Evolutionary conservation across 1,140 invertebrate genomes (phyloP), one percentile per base, ranked within the genome.

Genomic region (Littorina saxatilis): DNA sequence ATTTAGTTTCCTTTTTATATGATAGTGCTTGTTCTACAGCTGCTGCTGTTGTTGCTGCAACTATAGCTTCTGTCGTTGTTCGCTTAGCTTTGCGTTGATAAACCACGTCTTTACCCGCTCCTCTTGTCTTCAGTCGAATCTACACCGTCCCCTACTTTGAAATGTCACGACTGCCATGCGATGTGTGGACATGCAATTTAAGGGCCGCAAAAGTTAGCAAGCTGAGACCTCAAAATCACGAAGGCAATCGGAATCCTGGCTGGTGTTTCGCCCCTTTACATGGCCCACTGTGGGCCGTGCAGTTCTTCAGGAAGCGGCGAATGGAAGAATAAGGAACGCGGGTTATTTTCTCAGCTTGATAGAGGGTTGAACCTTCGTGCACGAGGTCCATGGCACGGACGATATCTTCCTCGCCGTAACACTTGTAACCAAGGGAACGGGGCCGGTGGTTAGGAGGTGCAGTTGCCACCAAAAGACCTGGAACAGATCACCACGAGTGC

Each of bases 261-360:
- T 35, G 32, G 23, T 39, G 39, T 27, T 68, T 68, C 7, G 66
- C 66, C 32, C 66, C 66, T 39, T 68, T 68, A 40, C 66, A 68
- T 3, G 66, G 66, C 5, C 66, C 66, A 15, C 2, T 32, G 35
- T 68, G 66, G 39, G 66, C 66, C 23, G 23, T 13, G 35, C 66
- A 68, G 17, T 39, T 68, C 13, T 13, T 23, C 35, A 68, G 35
- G 23, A 68, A 73, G 40, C 70, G 43, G 3, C 43, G 70, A 32
- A 47, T 73, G 70, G 70, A 73, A 17, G 70, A 47, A 50, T 52
- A 52, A 13, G 70, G 70, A 50, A 73, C 70, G 37, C 70, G 27
- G 0, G 70, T 43, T 5, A 17, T 35, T 68, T 39, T 68, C 66
- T 68, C 66, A 68, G 66, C 66, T 7, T 68, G 32, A 20, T 17